Percentiles rank a stretch among this genome's conserved stretches.
These are phyloP conservation scores for Meandrusa payeni DNA, from an alignment of 2,888 invertebrate genomes.

Conservation along the genomic window DNA sequence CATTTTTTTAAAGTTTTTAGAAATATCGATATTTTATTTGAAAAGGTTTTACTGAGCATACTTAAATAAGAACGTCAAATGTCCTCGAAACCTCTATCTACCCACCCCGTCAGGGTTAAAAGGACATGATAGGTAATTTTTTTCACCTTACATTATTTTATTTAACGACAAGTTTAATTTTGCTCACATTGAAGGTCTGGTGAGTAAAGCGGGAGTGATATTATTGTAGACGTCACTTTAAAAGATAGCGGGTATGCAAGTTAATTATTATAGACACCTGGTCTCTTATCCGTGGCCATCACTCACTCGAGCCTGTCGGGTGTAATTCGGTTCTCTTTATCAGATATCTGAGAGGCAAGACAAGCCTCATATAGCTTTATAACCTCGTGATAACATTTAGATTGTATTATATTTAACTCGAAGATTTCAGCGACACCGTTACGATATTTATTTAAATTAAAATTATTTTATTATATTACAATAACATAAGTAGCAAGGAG, in stretches of 20 bases:
- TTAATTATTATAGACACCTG: constrained; percentile 15
- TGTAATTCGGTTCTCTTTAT: constrained; percentile 27
- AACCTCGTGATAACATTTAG: constrained; percentile 17
- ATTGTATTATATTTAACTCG: background rate
- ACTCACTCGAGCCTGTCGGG: constrained; percentile 9
- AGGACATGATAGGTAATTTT: no score
- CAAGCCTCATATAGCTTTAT: constrained; percentile 17
- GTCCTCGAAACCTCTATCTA: no score
- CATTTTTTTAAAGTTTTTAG: no score
- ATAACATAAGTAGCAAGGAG: no score
- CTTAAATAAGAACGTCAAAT: no score
- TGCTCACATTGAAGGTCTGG: background rate
- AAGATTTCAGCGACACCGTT: background rate
- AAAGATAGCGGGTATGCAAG: background rate
- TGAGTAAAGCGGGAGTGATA: background rate
- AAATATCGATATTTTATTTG: no score
- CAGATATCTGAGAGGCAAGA: constrained; percentile 28
- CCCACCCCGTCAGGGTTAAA: no score
- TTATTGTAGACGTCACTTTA: background rate
- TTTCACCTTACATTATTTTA: no score
- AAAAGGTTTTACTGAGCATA: no score
- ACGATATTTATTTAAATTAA: no score
- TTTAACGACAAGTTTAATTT: no score
- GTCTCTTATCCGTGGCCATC: constrained; percentile 15
- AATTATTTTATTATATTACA: no score